Evolutionary conservation across 2,888 invertebrate species (phyloP), one percentile per base, ranked within the genome.

Genomic region (Psylliodes chrysocephalus): DNA sequence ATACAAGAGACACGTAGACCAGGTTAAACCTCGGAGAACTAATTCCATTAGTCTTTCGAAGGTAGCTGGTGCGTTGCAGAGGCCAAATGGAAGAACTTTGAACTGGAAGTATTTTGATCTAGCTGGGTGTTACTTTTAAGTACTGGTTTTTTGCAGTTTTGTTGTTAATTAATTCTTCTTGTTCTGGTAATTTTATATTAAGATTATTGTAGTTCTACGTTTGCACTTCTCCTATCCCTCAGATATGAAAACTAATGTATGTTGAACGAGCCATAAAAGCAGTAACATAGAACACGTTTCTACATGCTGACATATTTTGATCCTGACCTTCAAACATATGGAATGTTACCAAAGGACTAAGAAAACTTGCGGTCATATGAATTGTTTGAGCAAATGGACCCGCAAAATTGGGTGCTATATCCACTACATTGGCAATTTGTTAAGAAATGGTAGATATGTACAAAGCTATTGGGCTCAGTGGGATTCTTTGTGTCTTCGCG

Each of bases 361-460:
- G 75, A 76, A 90, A 91, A 73, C 90, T 90, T 22, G 90, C 90
- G 8, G 88, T 86, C 90, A 91, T 91, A 79, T 90, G 90, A 73
- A 91, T 90, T n/a, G 90, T 90, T 82, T 91, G 90, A 70, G 90
- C 89, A 78, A 90, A 91, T 10, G 90, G 90, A 54, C 88, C 91
- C 54, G 91, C 91, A 73, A 90, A 88, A 82, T 91, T 91, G n/a
- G 91, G 91, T 0, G 91, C 90, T 70, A 28, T n/a, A n/a, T n/a
- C n/a, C n/a, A n/a, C n/a, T n/a, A n/a, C n/a, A n/a, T n/a, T n/a
- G n/a, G n/a, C n/a, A n/a, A n/a, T n/a, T n/a, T n/a, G n/a, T n/a
- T n/a, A n/a, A n/a, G n/a, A n/a, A n/a, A n/a, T n/a, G n/a, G n/a
- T n/a, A n/a, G n/a, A n/a, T n/a, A n/a, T n/a, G n/a, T n/a, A n/a